A percentile compares a stretch with the other conserved stretches of the same genome.
phyloP scores from a whole-genome alignment of 1,140 invertebrate species.

The Caerostris extrusa region DNA sequence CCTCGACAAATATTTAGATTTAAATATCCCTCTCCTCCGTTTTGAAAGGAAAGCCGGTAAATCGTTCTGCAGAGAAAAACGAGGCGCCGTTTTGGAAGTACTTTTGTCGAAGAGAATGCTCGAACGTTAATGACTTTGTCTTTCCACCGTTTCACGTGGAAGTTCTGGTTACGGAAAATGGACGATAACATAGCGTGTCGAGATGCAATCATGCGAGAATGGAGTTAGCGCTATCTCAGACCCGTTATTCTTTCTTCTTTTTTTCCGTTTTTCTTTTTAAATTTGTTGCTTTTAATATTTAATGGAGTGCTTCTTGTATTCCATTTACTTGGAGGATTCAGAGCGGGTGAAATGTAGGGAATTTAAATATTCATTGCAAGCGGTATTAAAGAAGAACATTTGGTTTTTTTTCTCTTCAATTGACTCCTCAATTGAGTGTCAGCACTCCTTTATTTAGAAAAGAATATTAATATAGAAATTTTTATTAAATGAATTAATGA shows the following conservation, averaged over 20 bases:
- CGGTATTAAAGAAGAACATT: not conserved
- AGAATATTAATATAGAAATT: too few relatives aligned
- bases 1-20: constrained; percentile 17
- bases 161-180: not conserved
- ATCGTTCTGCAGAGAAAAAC: not conserved
- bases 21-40: not conserved
- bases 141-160: not conserved
- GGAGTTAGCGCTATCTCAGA: not conserved
- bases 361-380: not conserved
- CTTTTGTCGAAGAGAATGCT: not conserved
- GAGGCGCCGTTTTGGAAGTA: not conserved
- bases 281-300: constrained; percentile 19
- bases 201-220: not conserved
- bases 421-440: too few relatives aligned
- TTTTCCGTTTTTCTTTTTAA: not conserved
- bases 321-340: not conserved
- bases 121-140: not conserved
- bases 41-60: not conserved
- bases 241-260: not conserved
- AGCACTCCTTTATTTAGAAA: too few relatives aligned
- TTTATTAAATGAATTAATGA: too few relatives aligned
- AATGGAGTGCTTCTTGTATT: constrained; percentile 1
- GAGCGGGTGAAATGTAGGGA: not conserved
- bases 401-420: not conserved
- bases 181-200: constrained; percentile 3